Percentiles rank a stretch among this genome's conserved stretches.
Conservation (phyloP, 2,113 vertebrate species). For the Pholis gunnellus region DNA sequence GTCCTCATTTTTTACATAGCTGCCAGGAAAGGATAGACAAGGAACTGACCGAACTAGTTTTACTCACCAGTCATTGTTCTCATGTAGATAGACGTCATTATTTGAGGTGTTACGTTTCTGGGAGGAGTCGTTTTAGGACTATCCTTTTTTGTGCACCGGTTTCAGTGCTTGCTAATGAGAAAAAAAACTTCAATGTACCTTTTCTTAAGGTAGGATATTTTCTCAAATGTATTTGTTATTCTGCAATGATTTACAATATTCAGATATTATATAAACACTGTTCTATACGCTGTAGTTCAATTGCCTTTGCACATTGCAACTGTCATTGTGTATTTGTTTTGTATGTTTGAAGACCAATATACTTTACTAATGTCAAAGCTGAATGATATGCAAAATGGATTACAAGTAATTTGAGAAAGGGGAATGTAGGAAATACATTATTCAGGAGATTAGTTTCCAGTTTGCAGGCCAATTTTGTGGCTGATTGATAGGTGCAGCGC, state of each 20-base stretch:
- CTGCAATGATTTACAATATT: constrained; percentile 10
- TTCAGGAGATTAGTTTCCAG: constrained; percentile 72
- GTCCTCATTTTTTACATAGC: neutral
- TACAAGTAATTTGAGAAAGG: constrained; percentile 64
- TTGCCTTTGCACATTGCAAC: neutral
- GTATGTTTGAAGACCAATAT: constrained; percentile 25
- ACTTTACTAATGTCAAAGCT: constrained; percentile 46
- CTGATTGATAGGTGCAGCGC: constrained; percentile 67
- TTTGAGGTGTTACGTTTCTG: constrained; percentile 47
- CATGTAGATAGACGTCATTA: neutral
- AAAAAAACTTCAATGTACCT: neutral
- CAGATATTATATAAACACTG: constrained; percentile 4
- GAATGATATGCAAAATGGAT: constrained; percentile 69
- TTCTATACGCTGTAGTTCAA: constrained; percentile 9
- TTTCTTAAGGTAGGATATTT: neutral
- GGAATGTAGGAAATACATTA: constrained; percentile 64
- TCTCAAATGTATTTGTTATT: neutral
- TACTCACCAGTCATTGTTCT: constrained; percentile 21
- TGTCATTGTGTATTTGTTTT: constrained; percentile 23
- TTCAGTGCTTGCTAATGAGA: neutral
- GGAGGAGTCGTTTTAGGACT: constrained; percentile 9
- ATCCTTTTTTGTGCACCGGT: neutral
- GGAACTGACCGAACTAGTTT: constrained; percentile 77
- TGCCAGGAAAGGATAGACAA: constrained; percentile 5
- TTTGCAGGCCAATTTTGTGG: constrained; percentile 69